Percentiles rank a stretch among this genome's conserved stretches.
These are phyloP conservation scores for Operophtera brumata DNA, from an alignment of 2,888 invertebrate genomes.

Conservation along the genomic window DNA sequence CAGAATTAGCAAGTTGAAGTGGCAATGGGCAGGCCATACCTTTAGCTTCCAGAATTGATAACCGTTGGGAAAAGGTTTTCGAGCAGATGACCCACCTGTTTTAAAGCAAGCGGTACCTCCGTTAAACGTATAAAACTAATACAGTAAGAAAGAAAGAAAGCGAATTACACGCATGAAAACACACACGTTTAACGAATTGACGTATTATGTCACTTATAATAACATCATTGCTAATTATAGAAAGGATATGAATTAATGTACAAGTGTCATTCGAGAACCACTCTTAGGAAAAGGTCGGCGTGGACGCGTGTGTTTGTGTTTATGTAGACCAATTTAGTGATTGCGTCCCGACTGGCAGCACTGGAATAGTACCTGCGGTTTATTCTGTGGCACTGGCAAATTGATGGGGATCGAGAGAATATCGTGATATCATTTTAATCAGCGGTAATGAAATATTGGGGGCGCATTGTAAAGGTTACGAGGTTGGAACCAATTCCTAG, in stretches of 20 bases:
- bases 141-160: no score
- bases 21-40: no score
- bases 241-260: no score
- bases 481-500: slow-evolving; percentile 12
- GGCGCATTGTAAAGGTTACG: slow-evolving; percentile 18
- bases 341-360: slow-evolving; percentile 39
- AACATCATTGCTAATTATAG: no score
- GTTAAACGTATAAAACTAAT: no score
- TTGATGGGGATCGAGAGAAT: slow-evolving; percentile 46
- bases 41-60: no score
- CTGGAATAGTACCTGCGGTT: background rate
- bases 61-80: background rate
- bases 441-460: slow-evolving; percentile 48
- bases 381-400: slow-evolving; percentile 39
- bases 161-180: no score
- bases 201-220: no score
- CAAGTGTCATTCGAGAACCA: slow-evolving; percentile 29
- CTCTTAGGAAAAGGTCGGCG: slow-evolving; percentile 30
- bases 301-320: slow-evolving; percentile 51
- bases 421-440: slow-evolving; percentile 54
- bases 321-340: slow-evolving; percentile 68
- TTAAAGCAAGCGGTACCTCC: background rate
- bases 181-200: no score
- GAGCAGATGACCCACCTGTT: background rate
- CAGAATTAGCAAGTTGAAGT: no score